phyloP scores from a whole-genome alignment of 2,888 invertebrate species.

The Cetonia aurata region DNA sequence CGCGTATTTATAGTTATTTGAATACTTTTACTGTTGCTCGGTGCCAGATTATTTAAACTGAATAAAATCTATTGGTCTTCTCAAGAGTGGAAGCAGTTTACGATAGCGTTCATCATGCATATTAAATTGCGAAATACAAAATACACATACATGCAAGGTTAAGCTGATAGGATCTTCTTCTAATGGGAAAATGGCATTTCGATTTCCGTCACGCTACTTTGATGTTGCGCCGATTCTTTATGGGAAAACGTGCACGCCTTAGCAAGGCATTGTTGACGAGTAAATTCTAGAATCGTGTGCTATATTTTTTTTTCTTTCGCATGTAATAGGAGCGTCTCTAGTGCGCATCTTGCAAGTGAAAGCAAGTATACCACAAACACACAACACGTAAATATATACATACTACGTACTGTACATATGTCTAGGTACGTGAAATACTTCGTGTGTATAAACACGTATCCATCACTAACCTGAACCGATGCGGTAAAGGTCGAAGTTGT shows the following conservation, averaged over 20 bases:
- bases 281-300: slow-evolving; percentile 23
- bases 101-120: too few species aligned
- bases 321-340: slow-evolving; percentile 4
- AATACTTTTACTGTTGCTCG: too few species aligned
- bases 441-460: background rate
- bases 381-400: background rate
- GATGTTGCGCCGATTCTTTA: slow-evolving; percentile 22
- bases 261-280: slow-evolving; percentile 13
- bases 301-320: slow-evolving; percentile 14
- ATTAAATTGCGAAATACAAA: background rate
- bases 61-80: too few species aligned
- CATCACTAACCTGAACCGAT: slow-evolving; percentile 76
- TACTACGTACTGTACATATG: background rate
- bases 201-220: slow-evolving; percentile 27
- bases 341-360: slow-evolving; percentile 26
- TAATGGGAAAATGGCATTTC: background rate
- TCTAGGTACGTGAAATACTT: background rate
- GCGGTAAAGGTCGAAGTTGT: slow-evolving; percentile 88
- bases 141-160: slow-evolving; percentile 7
- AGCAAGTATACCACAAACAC: background rate
- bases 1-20: too few species aligned
- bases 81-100: too few species aligned
- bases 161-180: background rate
- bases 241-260: slow-evolving; percentile 25
- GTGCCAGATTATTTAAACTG: too few species aligned